Percentiles rank a stretch among this genome's conserved stretches.
These are phyloP conservation scores for Phrynosoma blainvillii DNA, from an alignment of 2,113 vertebrate species.

Conservation along the genomic window DNA sequence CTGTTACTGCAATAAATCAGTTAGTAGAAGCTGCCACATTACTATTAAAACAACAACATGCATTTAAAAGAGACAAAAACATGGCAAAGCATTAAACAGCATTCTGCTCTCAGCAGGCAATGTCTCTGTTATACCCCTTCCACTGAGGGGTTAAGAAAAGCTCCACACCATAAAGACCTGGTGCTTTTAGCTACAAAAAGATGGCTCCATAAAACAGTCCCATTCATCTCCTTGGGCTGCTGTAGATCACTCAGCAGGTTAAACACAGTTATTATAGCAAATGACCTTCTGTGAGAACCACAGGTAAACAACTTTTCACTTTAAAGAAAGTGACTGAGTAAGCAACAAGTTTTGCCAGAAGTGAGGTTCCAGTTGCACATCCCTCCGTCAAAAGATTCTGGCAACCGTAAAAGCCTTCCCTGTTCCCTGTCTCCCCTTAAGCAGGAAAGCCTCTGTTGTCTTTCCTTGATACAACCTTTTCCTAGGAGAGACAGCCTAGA, in stretches of 20 bases:
- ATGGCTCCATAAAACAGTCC: not conserved
- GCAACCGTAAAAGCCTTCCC: constrained; percentile 60
- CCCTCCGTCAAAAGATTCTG: constrained; percentile 63
- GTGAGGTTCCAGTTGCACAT: constrained; percentile 55
- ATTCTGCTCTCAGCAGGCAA: not conserved
- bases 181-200: not conserved
- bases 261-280: not conserved
- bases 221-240: not conserved
- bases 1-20: not conserved
- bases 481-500: not conserved
- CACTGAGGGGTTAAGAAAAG: not conserved
- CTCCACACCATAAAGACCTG: not conserved
- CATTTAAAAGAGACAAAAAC: not conserved
- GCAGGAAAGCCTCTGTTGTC: not conserved
- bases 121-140: not conserved
- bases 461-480: not conserved
- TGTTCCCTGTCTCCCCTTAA: constrained; percentile 13
- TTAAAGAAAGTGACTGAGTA: constrained; percentile 2
- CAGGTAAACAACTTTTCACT: constrained; percentile 16
- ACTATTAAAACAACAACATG: not conserved
- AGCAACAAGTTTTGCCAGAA: not conserved
- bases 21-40: not conserved
- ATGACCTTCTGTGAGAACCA: not conserved
- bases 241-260: not conserved
- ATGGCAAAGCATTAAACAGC: not conserved